Evolutionary conservation across 1,140 invertebrate genomes (phyloP).

Genomic region (Hylaeus anthracinus): DNA sequence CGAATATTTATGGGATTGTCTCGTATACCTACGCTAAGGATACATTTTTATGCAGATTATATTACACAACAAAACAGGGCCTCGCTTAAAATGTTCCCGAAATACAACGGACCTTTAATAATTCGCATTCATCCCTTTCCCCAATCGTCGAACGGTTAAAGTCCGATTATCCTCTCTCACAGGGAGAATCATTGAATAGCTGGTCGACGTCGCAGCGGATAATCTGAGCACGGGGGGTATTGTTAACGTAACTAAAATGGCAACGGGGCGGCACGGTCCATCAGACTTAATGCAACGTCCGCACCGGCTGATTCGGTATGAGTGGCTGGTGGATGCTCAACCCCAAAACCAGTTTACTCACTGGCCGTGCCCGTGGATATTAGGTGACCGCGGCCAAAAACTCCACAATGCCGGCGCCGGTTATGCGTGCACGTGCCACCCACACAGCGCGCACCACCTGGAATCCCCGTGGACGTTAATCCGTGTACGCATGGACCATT

Average conservation of each 20-base stretch:
- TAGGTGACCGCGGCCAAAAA: slow-evolving; percentile 44
- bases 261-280: neutral
- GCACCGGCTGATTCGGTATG: slow-evolving; percentile 7
- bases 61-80: no score
- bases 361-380: neutral
- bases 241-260: neutral
- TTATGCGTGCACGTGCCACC: neutral
- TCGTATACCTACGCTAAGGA: no score
- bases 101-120: no score
- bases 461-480: slow-evolving; percentile 52
- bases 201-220: no score
- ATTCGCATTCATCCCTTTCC: no score
- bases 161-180: no score
- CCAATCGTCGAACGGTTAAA: no score
- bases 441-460: neutral
- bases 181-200: neutral
- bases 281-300: slow-evolving; percentile 38
- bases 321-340: neutral
- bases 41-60: no score
- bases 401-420: slow-evolving; percentile 28
- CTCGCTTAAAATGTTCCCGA: no score
- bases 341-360: slow-evolving; percentile 37
- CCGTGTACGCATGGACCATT: slow-evolving; percentile 61
- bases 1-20: no score
- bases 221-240: neutral